Base-by-base conservation (phyloP, 2,888 invertebrate genomes). In the Anthoptus insignis region DNA sequence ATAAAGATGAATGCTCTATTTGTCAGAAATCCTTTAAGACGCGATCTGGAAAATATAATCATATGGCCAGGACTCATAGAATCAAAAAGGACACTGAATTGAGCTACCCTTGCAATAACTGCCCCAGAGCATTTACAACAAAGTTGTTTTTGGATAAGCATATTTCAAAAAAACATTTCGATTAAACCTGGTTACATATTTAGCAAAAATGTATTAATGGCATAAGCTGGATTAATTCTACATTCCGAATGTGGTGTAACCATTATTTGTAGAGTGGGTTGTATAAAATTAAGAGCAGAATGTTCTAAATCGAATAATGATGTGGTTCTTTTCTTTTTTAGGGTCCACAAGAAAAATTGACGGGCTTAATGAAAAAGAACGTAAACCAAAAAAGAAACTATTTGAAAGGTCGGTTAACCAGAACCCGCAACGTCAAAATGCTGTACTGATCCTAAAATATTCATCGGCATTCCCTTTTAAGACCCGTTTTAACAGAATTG, bases 131-230 rank as follows among this genome's bases (percentile, higher is more conserved):
- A 4, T 94, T 94, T 71, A 94, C 93, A 1, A 92, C 93, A 0
- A 94, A 94, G 75, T 77, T 94, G 66, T 94, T 94, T 75, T 77
- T 94, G 75, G 94, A 94, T 69, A 93, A 93, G 70, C 94, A 94
- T 75, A 82, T 93, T 70, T 89, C 93, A 21, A 92, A 91, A 76
- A 94, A 94, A 73, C 94, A 94, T 78, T 91, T 89, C 52, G 92
- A 90, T 63, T 45, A 45, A 6, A 13, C 1, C 6, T 22, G 6
- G 22, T 13, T 22, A 47, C 68, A 49, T 66, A 21, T 14, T n/a
- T 5, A 1, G 14, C 49, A 22, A 47, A 22, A 47, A 47, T 11
- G 6, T 47, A 3, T 22, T 19, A 21, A 22, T n/a, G 11, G 5
- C 22, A 22, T 19, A 24, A 49, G 9, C 19, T 11, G 4, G 7